Evolutionary conservation across 2,113 vertebrate species (phyloP).

Genomic region (Charadrius vociferus): DNA sequence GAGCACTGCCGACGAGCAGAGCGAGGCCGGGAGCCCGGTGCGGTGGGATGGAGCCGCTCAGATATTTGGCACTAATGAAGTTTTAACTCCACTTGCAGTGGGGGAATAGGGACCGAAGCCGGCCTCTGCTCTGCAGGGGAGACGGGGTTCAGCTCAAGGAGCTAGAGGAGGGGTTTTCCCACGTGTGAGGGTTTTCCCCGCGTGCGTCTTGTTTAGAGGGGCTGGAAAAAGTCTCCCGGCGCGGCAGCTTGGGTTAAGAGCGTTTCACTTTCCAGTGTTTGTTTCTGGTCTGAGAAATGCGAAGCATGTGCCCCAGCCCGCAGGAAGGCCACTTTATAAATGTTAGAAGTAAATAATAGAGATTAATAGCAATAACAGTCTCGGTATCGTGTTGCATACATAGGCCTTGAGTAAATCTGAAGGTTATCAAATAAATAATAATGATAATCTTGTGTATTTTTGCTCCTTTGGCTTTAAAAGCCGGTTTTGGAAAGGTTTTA

Average conservation of each 20-base stretch:
- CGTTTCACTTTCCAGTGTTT: background rate
- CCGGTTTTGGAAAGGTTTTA: background rate
- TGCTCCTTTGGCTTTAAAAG: background rate
- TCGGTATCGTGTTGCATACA: background rate
- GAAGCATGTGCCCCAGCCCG: background rate
- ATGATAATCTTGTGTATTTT: background rate
- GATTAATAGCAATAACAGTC: background rate
- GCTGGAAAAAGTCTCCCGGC: background rate
- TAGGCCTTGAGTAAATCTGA: background rate
- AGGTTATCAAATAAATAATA: background rate
- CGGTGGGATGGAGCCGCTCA: constrained; percentile 55
- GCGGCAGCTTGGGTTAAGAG: background rate
- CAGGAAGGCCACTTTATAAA: background rate
- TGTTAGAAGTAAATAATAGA: background rate
- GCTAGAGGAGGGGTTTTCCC: background rate
- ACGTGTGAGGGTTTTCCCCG: background rate
- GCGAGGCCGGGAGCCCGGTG: background rate
- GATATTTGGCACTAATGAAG: constrained; percentile 59
- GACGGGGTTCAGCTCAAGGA: background rate
- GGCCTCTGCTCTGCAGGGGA: background rate
- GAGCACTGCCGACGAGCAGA: background rate
- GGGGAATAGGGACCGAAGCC: background rate
- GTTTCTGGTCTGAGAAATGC: background rate
- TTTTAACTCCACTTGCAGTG: background rate
- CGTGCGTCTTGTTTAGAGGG: background rate